Evolutionary conservation across 2,113 vertebrate genomes (phyloP).

Genomic region (Hemichromis elongatus): DNA sequence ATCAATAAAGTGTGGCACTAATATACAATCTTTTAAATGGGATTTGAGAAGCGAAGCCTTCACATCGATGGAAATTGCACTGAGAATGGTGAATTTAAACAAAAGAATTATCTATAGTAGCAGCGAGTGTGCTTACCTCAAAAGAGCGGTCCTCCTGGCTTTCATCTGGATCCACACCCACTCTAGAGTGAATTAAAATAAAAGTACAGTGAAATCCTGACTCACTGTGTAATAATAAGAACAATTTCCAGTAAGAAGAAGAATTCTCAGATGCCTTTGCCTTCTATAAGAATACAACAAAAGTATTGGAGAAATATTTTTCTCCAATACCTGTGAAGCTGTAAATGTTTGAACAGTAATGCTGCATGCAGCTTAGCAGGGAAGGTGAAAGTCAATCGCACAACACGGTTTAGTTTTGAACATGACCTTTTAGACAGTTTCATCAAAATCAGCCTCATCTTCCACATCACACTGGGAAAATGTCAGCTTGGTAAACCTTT

Average conservation of each 20-base stretch:
- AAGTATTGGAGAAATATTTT: not conserved
- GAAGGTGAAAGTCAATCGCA: not conserved
- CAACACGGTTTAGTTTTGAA: not conserved
- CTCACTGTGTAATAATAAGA: not conserved
- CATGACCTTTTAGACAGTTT: slow-evolving; percentile 37
- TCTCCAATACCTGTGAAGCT: not conserved
- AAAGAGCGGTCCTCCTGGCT: slow-evolving; percentile 55
- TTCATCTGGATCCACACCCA: slow-evolving; percentile 74
- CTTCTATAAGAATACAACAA: not conserved
- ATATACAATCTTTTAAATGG: not conserved
- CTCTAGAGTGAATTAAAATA: slow-evolving; percentile 52
- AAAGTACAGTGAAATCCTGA: not conserved
- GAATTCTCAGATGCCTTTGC: not conserved
- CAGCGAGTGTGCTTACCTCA: slow-evolving; percentile 65
- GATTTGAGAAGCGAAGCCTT: not conserved
- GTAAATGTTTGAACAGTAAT: not conserved
- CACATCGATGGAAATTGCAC: not conserved
- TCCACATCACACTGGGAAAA: slow-evolving; percentile 31
- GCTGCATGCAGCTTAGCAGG: not conserved
- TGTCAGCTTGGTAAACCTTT: slow-evolving; percentile 46
- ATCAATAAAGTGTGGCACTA: not conserved
- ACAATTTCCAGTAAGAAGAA: not conserved
- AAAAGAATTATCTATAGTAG: not conserved
- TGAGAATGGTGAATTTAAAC: not conserved
- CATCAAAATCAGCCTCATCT: slow-evolving; percentile 30